These are phyloP conservation scores for Coptodon rendalli DNA, from an alignment of 2,113 vertebrate species.

Conservation along the genomic window DNA sequence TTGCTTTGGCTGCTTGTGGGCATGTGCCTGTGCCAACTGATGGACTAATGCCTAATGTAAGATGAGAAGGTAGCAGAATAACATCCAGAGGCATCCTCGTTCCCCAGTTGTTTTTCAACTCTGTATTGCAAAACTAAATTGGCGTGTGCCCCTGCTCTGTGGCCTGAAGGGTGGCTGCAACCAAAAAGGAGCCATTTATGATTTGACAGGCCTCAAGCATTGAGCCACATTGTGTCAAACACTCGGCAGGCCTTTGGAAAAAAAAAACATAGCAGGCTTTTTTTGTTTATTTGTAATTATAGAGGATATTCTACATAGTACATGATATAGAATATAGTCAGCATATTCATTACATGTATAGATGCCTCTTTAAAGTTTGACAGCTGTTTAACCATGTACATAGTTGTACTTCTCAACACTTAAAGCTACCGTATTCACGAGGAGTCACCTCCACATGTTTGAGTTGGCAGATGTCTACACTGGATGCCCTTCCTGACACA, in stretches of 20 bases:
- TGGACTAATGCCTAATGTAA: constrained; percentile 50
- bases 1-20: constrained; percentile 33
- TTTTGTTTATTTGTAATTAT: background rate
- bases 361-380: background rate
- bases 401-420: background rate
- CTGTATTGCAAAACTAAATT: constrained; percentile 10
- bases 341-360: background rate
- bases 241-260: background rate
- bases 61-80: constrained; percentile 56
- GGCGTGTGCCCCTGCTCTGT: constrained; percentile 10
- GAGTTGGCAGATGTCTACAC: background rate
- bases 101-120: constrained; percentile 44
- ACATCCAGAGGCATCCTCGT: constrained; percentile 48
- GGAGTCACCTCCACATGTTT: background rate
- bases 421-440: background rate
- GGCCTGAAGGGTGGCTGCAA: constrained; percentile 8
- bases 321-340: background rate
- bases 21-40: constrained; percentile 40
- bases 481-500: background rate
- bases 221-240: constrained; percentile 8
- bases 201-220: constrained; percentile 30
- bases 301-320: background rate
- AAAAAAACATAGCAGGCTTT: background rate
- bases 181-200: constrained; percentile 28
- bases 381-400: background rate